Conservation (phyloP, 2,888 invertebrate genomes). For the Brenthis daphne region DNA sequence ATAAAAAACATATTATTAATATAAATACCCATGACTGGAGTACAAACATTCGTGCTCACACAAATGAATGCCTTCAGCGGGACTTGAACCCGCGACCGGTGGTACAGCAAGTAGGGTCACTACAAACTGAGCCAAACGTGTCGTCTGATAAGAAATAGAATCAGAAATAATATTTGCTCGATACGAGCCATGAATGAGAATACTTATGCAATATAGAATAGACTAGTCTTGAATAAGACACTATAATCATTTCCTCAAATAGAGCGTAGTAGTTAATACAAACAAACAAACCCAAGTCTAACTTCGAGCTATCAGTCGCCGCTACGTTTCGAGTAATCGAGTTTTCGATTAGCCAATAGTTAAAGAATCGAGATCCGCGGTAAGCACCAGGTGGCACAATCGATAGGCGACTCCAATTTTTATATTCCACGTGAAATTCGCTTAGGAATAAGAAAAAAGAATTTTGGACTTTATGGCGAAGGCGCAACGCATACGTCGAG, state of each 20-base stretch:
- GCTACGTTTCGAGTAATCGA: conserved; percentile 54
- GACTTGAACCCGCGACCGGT: too few species aligned
- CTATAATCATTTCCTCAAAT: not conserved
- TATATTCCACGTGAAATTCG: conserved; percentile 42
- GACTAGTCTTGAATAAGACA: not conserved
- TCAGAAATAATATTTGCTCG: too few species aligned
- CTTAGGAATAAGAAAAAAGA: conserved; percentile 35
- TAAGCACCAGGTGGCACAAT: conserved; percentile 81
- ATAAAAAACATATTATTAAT: too few species aligned
- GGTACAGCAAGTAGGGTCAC: too few species aligned
- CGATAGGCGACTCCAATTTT: conserved; percentile 73
- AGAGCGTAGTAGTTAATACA: conserved; percentile 17
- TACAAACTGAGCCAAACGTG: too few species aligned
- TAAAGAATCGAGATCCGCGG: conserved; percentile 72
- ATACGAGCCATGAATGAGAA: conserved; percentile 1
- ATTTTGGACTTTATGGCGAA: conserved; percentile 60
- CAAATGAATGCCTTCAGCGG: too few species aligned
- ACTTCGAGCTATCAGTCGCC: conserved; percentile 28
- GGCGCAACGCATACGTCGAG: conserved; percentile 52
- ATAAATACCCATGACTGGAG: too few species aligned
- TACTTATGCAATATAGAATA: not conserved
- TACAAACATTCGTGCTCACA: too few species aligned
- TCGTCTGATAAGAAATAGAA: too few species aligned
- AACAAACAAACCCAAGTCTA: conserved; percentile 20
- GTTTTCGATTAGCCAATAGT: conserved; percentile 67